Conservation (phyloP, 1,140 invertebrate genomes). For the Brachionus koreanus region DNA sequence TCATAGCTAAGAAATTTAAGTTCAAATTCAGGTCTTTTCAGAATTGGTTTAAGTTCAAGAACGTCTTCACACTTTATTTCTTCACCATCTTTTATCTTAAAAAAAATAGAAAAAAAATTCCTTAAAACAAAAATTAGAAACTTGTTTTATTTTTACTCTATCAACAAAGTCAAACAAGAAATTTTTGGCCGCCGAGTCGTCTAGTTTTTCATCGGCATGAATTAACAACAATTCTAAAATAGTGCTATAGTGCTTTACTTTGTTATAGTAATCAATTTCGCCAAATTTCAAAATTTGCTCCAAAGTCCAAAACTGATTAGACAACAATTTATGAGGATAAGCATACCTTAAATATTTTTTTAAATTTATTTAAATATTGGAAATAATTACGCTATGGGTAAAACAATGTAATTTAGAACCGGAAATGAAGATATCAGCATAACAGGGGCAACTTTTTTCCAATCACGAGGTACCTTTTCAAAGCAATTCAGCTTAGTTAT, state of each 20-base stretch:
- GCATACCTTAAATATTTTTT: background rate
- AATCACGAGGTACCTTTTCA: constrained; percentile 27
- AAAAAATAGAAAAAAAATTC: background rate
- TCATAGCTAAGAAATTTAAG: background rate
- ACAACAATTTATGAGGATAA: constrained; percentile 26
- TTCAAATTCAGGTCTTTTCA: background rate
- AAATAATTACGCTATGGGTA: constrained; percentile 38
- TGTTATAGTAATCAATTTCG: constrained; percentile 2
- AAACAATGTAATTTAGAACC: constrained; percentile 28
- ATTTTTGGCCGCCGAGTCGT: background rate
- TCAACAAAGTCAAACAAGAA: background rate
- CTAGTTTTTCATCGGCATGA: constrained; percentile 3
- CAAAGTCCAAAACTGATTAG: constrained; percentile 25
- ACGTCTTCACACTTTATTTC: background rate
- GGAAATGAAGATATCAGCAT: constrained; percentile 28
- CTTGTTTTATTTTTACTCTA: background rate
- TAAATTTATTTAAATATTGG: background rate
- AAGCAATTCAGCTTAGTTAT: background rate
- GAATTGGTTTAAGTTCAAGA: background rate
- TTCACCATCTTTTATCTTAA: constrained; percentile 30
- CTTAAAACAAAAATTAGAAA: background rate
- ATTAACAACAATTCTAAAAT: background rate
- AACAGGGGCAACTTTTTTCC: constrained; percentile 35
- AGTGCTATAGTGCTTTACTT: constrained; percentile 7
- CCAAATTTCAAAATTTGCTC: constrained; percentile 31